Evolutionary conservation across 2,797 vertebrate genomes (phyloP).

Genomic region (Ceyx erithaca): DNA sequence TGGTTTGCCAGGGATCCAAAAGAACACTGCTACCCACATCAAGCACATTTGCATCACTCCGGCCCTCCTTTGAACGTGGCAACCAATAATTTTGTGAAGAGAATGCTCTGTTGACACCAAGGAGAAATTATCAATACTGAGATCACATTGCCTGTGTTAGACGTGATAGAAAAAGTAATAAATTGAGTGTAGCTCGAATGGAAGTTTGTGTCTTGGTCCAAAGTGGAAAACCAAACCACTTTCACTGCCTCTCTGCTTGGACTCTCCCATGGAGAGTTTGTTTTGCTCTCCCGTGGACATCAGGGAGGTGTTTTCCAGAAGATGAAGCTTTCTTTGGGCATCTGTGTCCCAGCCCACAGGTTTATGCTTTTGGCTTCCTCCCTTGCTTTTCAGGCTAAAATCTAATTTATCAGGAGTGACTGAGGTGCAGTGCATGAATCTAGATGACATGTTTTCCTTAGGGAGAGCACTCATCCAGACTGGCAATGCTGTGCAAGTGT

Average conservation of each 20-base stretch:
- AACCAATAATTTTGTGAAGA: neutral
- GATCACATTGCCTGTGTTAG: neutral
- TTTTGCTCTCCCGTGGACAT: neutral
- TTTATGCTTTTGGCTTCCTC: neutral
- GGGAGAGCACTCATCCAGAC: neutral
- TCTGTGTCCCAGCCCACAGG: neutral
- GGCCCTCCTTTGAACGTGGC: neutral
- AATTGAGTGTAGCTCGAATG: neutral
- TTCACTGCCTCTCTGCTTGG: accelerated
- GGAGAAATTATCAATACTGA: neutral
- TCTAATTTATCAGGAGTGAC: neutral
- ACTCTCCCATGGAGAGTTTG: neutral
- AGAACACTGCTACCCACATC: neutral
- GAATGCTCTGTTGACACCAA: neutral
- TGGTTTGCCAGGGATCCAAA: slow-evolving; percentile 2
- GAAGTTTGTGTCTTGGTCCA: neutral
- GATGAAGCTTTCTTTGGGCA: neutral
- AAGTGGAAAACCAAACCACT: neutral
- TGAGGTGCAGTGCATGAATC: neutral
- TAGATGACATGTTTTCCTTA: neutral
- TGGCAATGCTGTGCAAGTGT: neutral
- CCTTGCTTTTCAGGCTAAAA: neutral
- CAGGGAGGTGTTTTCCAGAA: neutral
- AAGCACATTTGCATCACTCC: neutral
- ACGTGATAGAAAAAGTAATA: neutral